Evolutionary conservation across 2,113 vertebrate species (phyloP), one percentile per base, ranked within the genome.

Genomic region (Lagopus muta): DNA sequence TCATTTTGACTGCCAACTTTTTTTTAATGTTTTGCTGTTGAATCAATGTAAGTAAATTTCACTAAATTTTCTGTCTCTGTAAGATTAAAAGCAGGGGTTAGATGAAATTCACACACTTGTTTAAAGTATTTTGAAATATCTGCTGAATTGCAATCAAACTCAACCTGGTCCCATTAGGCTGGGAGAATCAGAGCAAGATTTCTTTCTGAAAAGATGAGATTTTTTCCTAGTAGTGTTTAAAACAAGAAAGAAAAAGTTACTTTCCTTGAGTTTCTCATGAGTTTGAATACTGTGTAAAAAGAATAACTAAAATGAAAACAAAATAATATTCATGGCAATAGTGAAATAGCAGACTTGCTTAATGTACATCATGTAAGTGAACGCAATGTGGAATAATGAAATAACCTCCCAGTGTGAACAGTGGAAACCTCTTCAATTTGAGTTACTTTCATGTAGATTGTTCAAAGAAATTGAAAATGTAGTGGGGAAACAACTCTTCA

Each of bases 101-200:
- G 13, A 81, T 74, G 15, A 21, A 55, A 82, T 80, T 74, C 84
- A 83, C 5, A 82, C 14, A 27, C 27, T 12, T 81, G 14, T 78
- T 38, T 19, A 85, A 74, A 45, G 18, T 76, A 57, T 88, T 80
- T 80, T 42, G 73, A 94, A 93, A 70, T 72, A 93, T 73, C 80
- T 95, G n/a, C 73, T 95, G 24, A 61, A 27, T 75, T 69, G 32
- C 69, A 87, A 73, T 50, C 27, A 66, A 72, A 40, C 3, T 82
- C 71, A 93, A 71, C 18, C 12, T n/a, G 62, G n/a, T 77, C 81
- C 47, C 81, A 50, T 7, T 22, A 54, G 34, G n/a, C 32, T 73
- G 11, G 34, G 38, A 92, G 12, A 15, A 88, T 43, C 55, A 76
- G 58, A 19, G 20, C 21, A 71, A 32, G 1, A 36, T 92, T 72